Evolutionary conservation across 1,140 invertebrate genomes (phyloP), one percentile per base, ranked within the genome.

Genomic region (Aethina tumida): DNA sequence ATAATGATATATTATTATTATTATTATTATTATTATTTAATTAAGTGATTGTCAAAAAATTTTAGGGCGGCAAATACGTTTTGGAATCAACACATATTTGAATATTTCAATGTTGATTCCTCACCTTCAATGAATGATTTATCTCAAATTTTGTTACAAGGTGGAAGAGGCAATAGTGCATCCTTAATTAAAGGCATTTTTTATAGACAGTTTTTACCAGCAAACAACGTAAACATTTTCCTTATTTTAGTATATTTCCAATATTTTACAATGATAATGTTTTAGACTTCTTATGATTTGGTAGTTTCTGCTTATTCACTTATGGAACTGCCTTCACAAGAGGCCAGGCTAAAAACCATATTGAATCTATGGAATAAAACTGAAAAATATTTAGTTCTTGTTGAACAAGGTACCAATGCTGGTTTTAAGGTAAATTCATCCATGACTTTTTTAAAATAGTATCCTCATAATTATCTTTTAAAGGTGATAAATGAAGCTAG

Each of bases 321-420:
- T 28, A 71, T 93, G 38, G 91, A 95, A 62, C 58, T 92, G 32
- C 78, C 79, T 4, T 71, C 70, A 39, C 59, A 68, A 34, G 64
- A 75, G 53, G 66, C 64, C 20, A 69, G 91, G 33, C 56, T 89
- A 12, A 71, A 86, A 52, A 70, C 73, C 0, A 59, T 93, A 40
- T 62, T 79, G 12, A 84, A 80, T 54, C 64, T 94, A 9, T 95
- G 91, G 90, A 75, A 74, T 24, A 93, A 89, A 67, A 90, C 88
- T 7, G 67, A 76, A 40, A 71, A 79, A 9, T 89, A 84, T 59
- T 64, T 95, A 46, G 70, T 96, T 20, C 65, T 96, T 22, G 73
- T 91, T 8, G 91, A 96, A 65, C 70, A 81, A 49, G 92, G 92
- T 4, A 81, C 78, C 0, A 79, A 75, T 49, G 73, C 77, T 25